Conservation (phyloP, 2,113 vertebrate species). For the Anarhynchus alexandrinus region DNA sequence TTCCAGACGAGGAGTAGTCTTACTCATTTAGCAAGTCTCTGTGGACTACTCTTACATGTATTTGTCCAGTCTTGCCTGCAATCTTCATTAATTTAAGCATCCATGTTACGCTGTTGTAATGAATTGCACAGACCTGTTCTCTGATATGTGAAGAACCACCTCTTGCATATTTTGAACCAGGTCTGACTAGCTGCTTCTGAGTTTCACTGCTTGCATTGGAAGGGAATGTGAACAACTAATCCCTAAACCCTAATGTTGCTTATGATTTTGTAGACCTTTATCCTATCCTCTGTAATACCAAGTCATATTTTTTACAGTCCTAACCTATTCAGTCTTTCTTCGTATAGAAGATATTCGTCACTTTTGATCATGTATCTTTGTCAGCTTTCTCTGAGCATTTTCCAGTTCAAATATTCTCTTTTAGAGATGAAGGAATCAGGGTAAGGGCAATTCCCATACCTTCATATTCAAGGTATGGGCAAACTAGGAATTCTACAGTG, state of each 20-base stretch:
- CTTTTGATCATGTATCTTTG: neutral
- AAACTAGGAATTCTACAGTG: neutral
- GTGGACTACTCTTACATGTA: accelerated
- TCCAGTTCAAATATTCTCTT: neutral
- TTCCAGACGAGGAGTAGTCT: neutral
- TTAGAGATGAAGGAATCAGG: neutral
- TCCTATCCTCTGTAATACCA: neutral
- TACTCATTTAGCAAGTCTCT: neutral
- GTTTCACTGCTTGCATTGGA: neutral
- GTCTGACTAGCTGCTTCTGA: neutral
- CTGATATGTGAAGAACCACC: accelerated
- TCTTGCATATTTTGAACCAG: neutral
- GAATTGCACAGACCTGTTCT: neutral
- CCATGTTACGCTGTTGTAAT: neutral
- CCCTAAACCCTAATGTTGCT: neutral
- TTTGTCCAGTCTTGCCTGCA: neutral
- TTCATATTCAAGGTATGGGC: neutral
- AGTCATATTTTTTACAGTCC: neutral
- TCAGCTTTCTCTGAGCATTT: neutral
- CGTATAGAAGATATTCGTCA: neutral
- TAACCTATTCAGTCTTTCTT: neutral
- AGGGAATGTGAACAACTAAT: neutral
- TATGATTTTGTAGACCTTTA: neutral
- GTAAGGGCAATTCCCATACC: neutral
- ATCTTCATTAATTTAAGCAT: neutral